Evolutionary conservation across 2,888 invertebrate genomes (phyloP), one percentile per base, ranked within the genome.

Genomic region (Catonia carolina): DNA sequence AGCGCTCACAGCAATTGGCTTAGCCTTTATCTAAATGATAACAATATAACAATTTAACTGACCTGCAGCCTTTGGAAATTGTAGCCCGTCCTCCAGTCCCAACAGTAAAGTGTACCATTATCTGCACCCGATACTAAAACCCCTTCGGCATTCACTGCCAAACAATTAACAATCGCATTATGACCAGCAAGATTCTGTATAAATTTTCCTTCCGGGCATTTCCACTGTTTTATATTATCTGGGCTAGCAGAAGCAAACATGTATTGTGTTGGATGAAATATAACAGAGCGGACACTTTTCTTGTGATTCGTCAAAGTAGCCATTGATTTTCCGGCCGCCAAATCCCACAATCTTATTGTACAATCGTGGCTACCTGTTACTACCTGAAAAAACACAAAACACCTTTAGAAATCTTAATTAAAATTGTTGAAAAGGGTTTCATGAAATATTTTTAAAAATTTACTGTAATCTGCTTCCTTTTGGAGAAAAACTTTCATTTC

Each of bases 81-180:
- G 70, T 98, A 98, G 0, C 98, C 99, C 0, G 97, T 97, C 67
- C 92, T 81, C 98, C 98, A 99, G 72, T 99, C 99, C 98, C 98
- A 99, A 68, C 92, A 88, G 72, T 90, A 86, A 79, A 99, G 81
- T 1, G 96, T 93, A 1, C 99, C 99, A 71, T 99, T 99, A 71
- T 99, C 98, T 18, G 94, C 98, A 2, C 97, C 99, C 4, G 97
- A 98, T 2, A 98, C 96, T 2, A 99, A 75, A 10, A 98, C 98
- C 0, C 95, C 93, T 68, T 96, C 97, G 0, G 86, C 80, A 75
- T 98, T 99, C 5, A 92, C 86, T 0, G 93, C 95, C 74, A 99
- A 79, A 67, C 96, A 93, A 75, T 99, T 99, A 23, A 99, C 85
- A 63, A 99, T 98, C 0, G 97, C 90, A 72, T 94, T 98, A 72